Conservation (phyloP, 2,888 invertebrate genomes). For the Melinopterus prodromus region DNA sequence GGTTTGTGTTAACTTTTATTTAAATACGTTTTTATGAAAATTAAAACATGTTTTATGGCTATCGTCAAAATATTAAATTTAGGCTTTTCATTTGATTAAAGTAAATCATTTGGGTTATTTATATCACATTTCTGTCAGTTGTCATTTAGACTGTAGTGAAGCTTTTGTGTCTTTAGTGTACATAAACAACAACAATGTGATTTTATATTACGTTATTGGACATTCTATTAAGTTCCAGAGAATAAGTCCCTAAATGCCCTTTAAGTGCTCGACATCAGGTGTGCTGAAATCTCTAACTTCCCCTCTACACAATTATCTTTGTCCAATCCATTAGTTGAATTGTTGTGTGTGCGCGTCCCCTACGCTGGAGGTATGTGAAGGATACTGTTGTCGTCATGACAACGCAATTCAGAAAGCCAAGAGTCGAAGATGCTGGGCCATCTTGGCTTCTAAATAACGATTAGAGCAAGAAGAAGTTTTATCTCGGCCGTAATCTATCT, state of each 20-base stretch:
- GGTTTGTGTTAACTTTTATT: too few species aligned
- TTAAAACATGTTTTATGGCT: too few species aligned
- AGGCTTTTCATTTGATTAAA: too few species aligned
- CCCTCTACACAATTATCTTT: not conserved
- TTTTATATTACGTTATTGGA: not conserved
- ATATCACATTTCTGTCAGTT: too few species aligned
- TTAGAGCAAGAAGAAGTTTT: not conserved
- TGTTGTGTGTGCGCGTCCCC: not conserved
- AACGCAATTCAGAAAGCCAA: not conserved
- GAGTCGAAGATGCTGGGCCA: not conserved
- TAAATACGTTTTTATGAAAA: too few species aligned
- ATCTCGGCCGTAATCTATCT: not conserved
- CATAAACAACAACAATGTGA: not conserved
- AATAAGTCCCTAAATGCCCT: not conserved
- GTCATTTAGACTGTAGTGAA: too few species aligned
- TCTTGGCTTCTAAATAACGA: not conserved
- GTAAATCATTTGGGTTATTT: too few species aligned
- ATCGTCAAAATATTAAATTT: too few species aligned
- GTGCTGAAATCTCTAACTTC: not conserved
- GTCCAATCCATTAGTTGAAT: not conserved
- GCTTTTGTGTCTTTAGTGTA: too few species aligned
- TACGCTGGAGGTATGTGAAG: not conserved
- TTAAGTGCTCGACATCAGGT: not conserved
- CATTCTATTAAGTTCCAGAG: not conserved
- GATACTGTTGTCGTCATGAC: not conserved